phyloP scores from a whole-genome alignment of 2,888 invertebrate genomes.

The Euzetes globulus region DNA sequence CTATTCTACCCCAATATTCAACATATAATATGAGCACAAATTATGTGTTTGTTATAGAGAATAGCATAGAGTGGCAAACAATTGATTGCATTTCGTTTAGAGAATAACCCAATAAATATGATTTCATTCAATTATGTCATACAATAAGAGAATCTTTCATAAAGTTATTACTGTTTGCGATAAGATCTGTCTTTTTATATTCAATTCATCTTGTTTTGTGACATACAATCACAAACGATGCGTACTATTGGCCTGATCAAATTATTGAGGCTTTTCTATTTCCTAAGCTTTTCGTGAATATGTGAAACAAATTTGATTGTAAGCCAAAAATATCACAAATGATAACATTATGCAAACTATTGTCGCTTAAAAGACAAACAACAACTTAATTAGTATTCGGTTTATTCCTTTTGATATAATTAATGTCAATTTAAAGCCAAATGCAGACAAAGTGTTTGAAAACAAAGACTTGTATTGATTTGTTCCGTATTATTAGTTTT shows the following conservation, averaged over 20 bases:
- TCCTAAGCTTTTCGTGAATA: neutral
- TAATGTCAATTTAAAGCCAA: neutral
- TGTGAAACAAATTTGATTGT: neutral
- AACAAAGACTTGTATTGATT: neutral
- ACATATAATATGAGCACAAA: neutral
- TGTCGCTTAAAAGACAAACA: neutral
- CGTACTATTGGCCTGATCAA: neutral
- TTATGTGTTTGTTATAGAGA: neutral
- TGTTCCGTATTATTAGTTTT: constrained; percentile 11
- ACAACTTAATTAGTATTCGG: neutral
- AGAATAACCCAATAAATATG: neutral
- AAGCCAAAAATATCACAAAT: neutral
- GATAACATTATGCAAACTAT: neutral
- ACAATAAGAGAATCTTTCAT: neutral
- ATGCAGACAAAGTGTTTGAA: neutral
- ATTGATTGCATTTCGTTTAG: neutral
- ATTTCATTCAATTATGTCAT: neutral
- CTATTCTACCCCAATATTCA: neutral
- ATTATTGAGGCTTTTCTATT: neutral
- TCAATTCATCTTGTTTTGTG: neutral
- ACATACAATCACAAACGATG: neutral
- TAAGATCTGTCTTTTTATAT: neutral
- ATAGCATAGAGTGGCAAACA: neutral
- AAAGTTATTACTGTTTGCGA: neutral
- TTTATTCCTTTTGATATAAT: neutral